Evolutionary conservation across 2,888 invertebrate genomes (phyloP), one percentile per base, ranked within the genome.

Genomic region (Zaprionus obscuricornis): DNA sequence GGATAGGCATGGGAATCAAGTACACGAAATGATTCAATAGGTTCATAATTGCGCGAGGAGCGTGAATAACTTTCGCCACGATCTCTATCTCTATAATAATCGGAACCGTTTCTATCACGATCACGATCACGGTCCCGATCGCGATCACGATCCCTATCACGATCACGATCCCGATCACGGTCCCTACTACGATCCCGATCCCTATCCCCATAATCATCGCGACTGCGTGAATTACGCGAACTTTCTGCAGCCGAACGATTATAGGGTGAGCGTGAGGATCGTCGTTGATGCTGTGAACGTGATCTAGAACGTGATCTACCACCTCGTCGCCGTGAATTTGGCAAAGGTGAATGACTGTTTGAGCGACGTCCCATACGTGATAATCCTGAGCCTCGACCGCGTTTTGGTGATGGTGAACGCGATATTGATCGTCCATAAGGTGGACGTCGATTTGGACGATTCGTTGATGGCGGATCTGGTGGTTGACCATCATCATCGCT

Each of bases 1-100:
- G 89, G 89, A 74, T 89, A 89, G 29, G 79, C 57, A 10, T 88
- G 87, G 0, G 89, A 74, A 46, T 89, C 89, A 46, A 90, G 57
- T 1, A 89, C 74, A 3, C 90, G 88, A 45, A 89, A 89, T 0
- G 79, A 55, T 36, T 57, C 69, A 31, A 57, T 37, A 2, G 56
- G 39, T 0, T 67, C 66, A 22, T 56, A 73, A 20, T 62, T 74
- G 3, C 79, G 75, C 7, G 79, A 14, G 6, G 72, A 40, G 2
- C 78, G 74, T 1, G 64, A 29, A 37, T 67, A 70, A 16, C 51
- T 58, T 1, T 46, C 54, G 20, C 51, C 39, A 4, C 39, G 29
- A 10, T 16, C 34, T n/a, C 17, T 22, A 5, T 47, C 36, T 10
- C 37, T 8, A 8, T 24, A n/a, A n/a, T n/a, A n/a, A n/a, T n/a